These are phyloP conservation scores for Anthoptus insignis DNA, from an alignment of 2,888 invertebrate genomes.

Conservation along the genomic window DNA sequence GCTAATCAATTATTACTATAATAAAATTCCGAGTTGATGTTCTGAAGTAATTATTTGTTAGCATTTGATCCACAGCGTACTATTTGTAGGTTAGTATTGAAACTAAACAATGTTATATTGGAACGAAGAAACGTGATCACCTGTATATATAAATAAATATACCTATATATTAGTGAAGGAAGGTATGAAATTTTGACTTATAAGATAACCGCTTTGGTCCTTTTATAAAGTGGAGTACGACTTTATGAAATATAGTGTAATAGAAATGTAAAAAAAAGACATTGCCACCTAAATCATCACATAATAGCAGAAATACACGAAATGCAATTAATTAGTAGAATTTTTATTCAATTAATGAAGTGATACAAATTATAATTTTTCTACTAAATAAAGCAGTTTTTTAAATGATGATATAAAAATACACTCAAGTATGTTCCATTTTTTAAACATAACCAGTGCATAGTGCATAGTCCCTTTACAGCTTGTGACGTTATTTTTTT, in stretches of 20 bases:
- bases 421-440: too few species aligned
- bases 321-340: too few species aligned
- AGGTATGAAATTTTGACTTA: conserved; percentile 56
- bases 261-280: neutral
- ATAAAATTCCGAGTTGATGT: too few species aligned
- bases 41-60: too few species aligned
- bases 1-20: conserved; percentile 1
- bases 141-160: conserved; percentile 63
- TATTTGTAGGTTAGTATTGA: conserved; percentile 67
- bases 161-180: conserved; percentile 46
- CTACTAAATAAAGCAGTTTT: too few species aligned
- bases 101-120: conserved; percentile 80
- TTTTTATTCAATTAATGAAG: too few species aligned
- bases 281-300: too few species aligned
- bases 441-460: too few species aligned
- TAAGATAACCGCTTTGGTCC: conserved; percentile 53
- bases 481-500: conserved; percentile 40
- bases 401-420: too few species aligned
- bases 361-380: too few species aligned
- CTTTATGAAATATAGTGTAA: neutral
- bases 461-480: too few species aligned
- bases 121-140: conserved; percentile 78
- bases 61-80: conserved; percentile 22
- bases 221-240: conserved; percentile 9
- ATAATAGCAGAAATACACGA: too few species aligned